Percentiles rank a stretch among this genome's conserved stretches.
phyloP scores from a whole-genome alignment of 2,797 vertebrate species.

The Tangara arthus region DNA sequence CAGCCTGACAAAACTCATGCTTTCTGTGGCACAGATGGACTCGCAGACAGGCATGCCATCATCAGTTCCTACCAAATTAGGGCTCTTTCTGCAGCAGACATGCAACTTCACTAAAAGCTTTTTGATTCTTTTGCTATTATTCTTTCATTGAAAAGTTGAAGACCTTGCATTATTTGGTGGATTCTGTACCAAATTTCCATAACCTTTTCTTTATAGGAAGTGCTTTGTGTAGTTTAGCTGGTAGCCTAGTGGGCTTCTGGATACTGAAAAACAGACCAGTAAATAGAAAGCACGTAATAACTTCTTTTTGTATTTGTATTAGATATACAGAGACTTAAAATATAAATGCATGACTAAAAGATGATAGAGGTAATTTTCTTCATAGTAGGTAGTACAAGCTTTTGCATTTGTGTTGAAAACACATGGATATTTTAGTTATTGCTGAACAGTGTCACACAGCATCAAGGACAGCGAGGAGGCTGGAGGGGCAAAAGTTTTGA shows the following conservation, averaged over 20 bases:
- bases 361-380: not conserved
- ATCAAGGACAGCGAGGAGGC: rapidly evolving
- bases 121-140: not conserved
- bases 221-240: not conserved
- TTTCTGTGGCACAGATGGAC: not conserved
- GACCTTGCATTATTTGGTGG: not conserved
- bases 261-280: not conserved
- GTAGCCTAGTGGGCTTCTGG: not conserved
- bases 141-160: not conserved
- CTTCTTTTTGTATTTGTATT: not conserved
- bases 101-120: not conserved
- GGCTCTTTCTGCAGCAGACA: not conserved
- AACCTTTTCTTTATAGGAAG: not conserved
- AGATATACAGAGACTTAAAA: not conserved
- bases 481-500: not conserved
- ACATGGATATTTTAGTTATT: not conserved
- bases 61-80: not conserved
- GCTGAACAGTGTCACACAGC: not conserved
- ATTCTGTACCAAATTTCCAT: not conserved
- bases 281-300: not conserved
- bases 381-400: not conserved
- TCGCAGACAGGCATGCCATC: not conserved
- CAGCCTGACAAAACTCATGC: not conserved
- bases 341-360: not conserved
- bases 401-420: not conserved